Conservation (phyloP, 2,797 vertebrate species). For the Danionella dracula region DNA sequence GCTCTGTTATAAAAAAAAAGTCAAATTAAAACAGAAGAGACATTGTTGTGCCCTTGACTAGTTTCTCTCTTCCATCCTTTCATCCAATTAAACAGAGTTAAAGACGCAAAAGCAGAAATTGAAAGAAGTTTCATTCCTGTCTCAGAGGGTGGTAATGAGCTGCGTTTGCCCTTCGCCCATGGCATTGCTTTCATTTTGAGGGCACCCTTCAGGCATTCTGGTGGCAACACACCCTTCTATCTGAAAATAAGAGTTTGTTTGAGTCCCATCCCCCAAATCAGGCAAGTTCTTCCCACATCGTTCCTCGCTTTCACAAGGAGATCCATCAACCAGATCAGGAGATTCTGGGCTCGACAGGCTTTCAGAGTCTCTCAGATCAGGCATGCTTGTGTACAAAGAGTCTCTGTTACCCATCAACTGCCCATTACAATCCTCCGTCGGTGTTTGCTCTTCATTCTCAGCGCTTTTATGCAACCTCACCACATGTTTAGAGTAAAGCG, state of each 20-base stretch:
- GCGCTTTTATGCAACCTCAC: conserved; percentile 39
- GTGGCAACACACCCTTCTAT: conserved; percentile 91
- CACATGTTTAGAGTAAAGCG: conserved; percentile 74
- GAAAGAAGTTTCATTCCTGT: background rate
- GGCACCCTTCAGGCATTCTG: conserved; percentile 58
- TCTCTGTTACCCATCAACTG: conserved; percentile 91
- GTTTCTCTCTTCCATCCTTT: conserved; percentile 19
- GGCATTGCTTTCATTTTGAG: conserved; percentile 44
- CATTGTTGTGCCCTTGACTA: conserved; percentile 11
- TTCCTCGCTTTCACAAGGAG: conserved; percentile 84
- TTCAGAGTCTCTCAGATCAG: conserved; percentile 92
- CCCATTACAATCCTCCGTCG: conserved; percentile 72
- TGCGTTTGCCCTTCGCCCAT: conserved; percentile 93
- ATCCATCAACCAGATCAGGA: conserved; percentile 74
- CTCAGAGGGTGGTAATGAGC: conserved; percentile 97
- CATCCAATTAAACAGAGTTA: conserved; percentile 40
- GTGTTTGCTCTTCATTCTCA: conserved; percentile 70
- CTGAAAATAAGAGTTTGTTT: conserved; percentile 92
- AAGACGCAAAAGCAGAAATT: conserved; percentile 39
- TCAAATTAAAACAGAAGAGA: conserved; percentile 41
- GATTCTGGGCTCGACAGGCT: conserved; percentile 81
- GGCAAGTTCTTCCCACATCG: conserved; percentile 96
- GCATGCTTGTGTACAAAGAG: conserved; percentile 98
- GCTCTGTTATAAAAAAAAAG: conserved; percentile 6
- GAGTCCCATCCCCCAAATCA: conserved; percentile 84